Base-by-base conservation (phyloP, 30 jellyfish, hydroid and myxozoan species). In the Turritopsis rubra region DNA sequence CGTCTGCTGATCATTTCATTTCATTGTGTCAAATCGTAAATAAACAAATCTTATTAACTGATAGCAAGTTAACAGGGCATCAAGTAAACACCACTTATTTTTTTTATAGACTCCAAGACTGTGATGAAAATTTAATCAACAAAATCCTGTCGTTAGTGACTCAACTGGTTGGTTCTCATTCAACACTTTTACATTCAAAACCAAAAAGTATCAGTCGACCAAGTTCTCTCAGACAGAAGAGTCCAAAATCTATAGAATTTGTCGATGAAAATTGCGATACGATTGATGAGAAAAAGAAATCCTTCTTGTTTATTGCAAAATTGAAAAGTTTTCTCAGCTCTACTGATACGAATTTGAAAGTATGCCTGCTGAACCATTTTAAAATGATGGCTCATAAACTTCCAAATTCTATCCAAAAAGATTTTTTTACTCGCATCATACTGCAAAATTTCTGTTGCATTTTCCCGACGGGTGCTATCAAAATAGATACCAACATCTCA, bases 201-300 rank as follows among this genome's bases (percentile, higher is more conserved):
- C 82, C 82, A 8, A 74, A 74, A 4, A 74, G 26, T 29, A n/a
- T 68, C 4, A 68, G 77, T 27, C 28, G 77, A 19, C 31, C 31
- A n/a, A 27, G 77, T 27, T 68, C 77, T 7, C 4, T 23, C 8
- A 23, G 77, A n/a, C 77, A 68, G 77, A 68, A 27, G 41, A 74
- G 71, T 16, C 65, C 82, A 74, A 24, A 9, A 7, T 9, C 16
- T 68, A 68, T 68, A 8, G 77, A 29, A 13, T 21, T 24, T 1
- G 25, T 52, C 17, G 86, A 20, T 19, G 92, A 83, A 28, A 72
- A 83, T 21, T 92, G 77, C 29, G 96, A 85, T 23, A 72, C 31
- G 18, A 81, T 87, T 81, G 96, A 81, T 25, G 77, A 27, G 28
- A 68, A 68, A 19, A 68, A 68, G 8, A 68, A 68, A 22, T 68